Conservation (phyloP, 2,113 vertebrate genomes). For the Camelus dromedarius region DNA sequence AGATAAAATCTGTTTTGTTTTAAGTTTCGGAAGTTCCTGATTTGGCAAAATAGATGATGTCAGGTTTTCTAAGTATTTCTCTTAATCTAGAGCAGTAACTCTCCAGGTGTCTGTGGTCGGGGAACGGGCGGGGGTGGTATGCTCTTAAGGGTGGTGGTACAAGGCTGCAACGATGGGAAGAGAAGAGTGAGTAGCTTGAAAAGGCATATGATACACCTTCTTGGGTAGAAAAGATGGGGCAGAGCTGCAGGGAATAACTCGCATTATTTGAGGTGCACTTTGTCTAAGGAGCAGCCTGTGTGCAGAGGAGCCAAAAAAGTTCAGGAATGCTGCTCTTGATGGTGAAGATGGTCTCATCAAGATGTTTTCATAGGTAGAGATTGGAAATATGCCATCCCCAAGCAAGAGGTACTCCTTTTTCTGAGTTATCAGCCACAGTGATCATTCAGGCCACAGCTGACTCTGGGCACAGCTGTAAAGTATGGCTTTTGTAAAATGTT, state of each 20-base stretch:
- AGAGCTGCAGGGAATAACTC: background rate
- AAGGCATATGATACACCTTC: background rate
- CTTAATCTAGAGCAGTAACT: background rate
- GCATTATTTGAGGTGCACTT: background rate
- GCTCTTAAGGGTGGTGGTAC: background rate
- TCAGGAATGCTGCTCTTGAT: background rate
- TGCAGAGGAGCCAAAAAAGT: background rate
- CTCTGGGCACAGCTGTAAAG: background rate
- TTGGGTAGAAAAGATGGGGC: background rate
- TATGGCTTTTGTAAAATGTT: background rate
- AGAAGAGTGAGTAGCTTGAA: background rate
- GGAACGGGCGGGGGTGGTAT: background rate
- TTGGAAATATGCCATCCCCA: background rate
- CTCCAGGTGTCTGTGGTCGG: background rate
- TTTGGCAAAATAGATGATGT: constrained; percentile 34
- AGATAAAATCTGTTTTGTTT: constrained; percentile 61
- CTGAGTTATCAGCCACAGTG: background rate
- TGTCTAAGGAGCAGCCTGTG: background rate
- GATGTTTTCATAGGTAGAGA: background rate
- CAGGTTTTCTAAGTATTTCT: constrained; percentile 28
- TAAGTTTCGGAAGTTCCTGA: constrained; percentile 38
- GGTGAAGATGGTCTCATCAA: background rate
- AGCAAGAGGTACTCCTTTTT: background rate
- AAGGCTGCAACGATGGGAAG: background rate
- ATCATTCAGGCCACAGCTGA: background rate